These are phyloP conservation scores for Centruroides sculpturatus DNA, from an alignment of 1,140 invertebrate genomes.

Conservation along the genomic window DNA sequence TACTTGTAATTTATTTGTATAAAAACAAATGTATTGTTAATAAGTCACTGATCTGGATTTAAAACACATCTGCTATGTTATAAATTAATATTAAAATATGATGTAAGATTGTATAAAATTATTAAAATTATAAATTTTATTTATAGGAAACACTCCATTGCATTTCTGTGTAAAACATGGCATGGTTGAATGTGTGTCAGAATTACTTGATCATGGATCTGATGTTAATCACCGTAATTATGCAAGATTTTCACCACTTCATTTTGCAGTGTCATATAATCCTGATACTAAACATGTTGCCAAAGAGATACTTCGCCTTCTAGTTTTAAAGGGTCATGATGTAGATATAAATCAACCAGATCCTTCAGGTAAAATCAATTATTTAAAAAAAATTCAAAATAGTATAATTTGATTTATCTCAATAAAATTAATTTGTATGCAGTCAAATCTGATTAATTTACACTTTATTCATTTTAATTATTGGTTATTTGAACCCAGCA, in stretches of 20 bases:
- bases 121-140: too few species aligned
- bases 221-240: slow-evolving; percentile 25
- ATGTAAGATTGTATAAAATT: too few species aligned
- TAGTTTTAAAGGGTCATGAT: slow-evolving; percentile 25
- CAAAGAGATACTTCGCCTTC: slow-evolving; percentile 21
- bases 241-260: slow-evolving; percentile 23
- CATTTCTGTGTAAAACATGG: slow-evolving; percentile 27
- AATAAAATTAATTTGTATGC: too few species aligned
- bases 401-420: too few species aligned
- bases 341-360: slow-evolving; percentile 25
- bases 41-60: too few species aligned
- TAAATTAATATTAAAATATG: too few species aligned
- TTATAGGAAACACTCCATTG: slow-evolving; percentile 22
- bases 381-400: background rate
- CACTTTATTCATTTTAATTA: too few species aligned
- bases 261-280: slow-evolving; percentile 18
- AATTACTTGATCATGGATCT: slow-evolving; percentile 23
- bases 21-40: too few species aligned
- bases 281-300: slow-evolving; percentile 17
- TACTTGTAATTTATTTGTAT: too few species aligned
- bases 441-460: too few species aligned
- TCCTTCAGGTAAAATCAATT: slow-evolving; percentile 12
- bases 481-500: too few species aligned
- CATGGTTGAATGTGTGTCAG: slow-evolving; percentile 23
- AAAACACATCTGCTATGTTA: too few species aligned